Evolutionary conservation across 2,888 invertebrate genomes (phyloP), one percentile per base, ranked within the genome.

Genomic region (Emmelina monodactyla): DNA sequence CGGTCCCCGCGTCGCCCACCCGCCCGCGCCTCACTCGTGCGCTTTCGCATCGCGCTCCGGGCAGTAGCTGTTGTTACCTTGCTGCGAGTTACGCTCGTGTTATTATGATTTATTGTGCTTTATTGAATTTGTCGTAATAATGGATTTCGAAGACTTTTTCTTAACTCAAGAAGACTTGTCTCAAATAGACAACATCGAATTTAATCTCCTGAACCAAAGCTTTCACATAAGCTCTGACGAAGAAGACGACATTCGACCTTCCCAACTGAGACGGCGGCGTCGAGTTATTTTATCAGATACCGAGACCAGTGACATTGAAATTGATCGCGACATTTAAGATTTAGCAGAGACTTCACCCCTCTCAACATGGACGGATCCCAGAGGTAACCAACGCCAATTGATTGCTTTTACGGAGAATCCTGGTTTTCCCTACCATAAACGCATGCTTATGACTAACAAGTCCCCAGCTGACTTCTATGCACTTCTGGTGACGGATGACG

Each of bases 331-430:
- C 9, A 37, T 40, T 34, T 35, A 42, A 31, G 39, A 40, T 38
- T 11, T 28, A n/a, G 10, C 7, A 28, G n/a, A 40, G 41, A 31
- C 6, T 38, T 31, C 28, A 38, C 39, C 41, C 30, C 39, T 42
- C 14, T 39, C 41, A 19, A 39, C 37, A 32, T 43, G 43, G 44
- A 40, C 41, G 32, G 31, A 45, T 11, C 44, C 46, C 16, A 45
- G 41, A 45, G 45, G 46, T 47, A 47, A 47, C 28, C 44, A 45
- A 4, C 7, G 11, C 19, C 38, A 30, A 31, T 48, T n/a, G 22
- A 50, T 48, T 41, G 33, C 48, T 19, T 50, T 45, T 40, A 50
- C 48, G 38, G 46, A 47, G 42, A 37, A 40, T 42, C 34, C 31
- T 40, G 46, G 45, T 36, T 42, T 37, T 37, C 11, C n/a, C n/a